Evolutionary conservation across 2,113 vertebrate species (phyloP), one percentile per base, ranked within the genome.

Genomic region (Theristicus caerulescens): DNA sequence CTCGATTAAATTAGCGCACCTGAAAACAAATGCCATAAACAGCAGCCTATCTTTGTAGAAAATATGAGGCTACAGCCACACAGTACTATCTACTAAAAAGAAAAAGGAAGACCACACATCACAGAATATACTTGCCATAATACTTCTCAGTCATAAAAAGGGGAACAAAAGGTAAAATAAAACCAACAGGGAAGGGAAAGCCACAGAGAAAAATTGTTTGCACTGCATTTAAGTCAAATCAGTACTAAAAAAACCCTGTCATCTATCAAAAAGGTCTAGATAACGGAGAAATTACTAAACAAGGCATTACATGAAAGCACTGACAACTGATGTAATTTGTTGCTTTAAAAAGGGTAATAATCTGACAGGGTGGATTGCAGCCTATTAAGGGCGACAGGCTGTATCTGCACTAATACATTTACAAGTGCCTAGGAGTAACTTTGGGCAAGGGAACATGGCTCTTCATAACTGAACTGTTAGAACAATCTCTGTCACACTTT

Each of bases 1-100:
- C 61, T 93, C 29, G 1, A 86, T 97, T 97, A 97, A 97, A 96
- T 96, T 95, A 96, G 94, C 7, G 3, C 82, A 94, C 73, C 86
- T 90, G 69, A 98, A 88, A 96, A 97, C 46, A 93, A 90, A 62
- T 65, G 38, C n/a, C 67, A 94, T 74, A n/a, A 95, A 89, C 67
- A 69, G 80, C 74, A 54, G 25, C 29, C 44, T 92, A 64, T 57
- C 47, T 73, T 47, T 88, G 55, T 52, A 36, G 52, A 59, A 71
- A 93, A 80, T 24, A 94, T 4, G 20, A 77, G 46, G 34, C 57
- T 65, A 84, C n/a, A 40, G 52, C 34, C 40, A 67, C 6, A 6
- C 36, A 76, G 47, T 16, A 25, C 22, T 31, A 31, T 3, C 21
- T n/a, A n/a, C 10, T 36, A 70, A 71, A 93, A 82, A 73, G 11